phyloP scores from a whole-genome alignment of 2,888 invertebrate species.

The Andrena hattorfiana region DNA sequence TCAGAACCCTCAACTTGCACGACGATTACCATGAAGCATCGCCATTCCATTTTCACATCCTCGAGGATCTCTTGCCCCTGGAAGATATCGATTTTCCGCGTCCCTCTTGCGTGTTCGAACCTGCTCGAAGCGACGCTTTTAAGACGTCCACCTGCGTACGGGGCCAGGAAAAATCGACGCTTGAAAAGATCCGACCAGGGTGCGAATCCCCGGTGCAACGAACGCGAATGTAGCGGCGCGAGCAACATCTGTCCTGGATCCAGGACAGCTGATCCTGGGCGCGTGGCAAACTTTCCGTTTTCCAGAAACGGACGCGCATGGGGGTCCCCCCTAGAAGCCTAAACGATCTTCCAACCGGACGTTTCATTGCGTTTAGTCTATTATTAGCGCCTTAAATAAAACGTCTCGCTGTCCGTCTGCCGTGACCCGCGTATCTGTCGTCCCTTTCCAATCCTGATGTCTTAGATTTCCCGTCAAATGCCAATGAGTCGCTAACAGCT shows the following conservation, averaged over 20 bases:
- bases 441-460: neutral
- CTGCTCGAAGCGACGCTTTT: constrained; percentile 65
- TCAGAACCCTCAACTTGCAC: no score
- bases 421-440: neutral
- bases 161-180: constrained; percentile 75
- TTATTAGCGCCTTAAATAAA: constrained; percentile 68
- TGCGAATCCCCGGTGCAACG: constrained; percentile 61
- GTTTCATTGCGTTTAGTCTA: constrained; percentile 59
- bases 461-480: constrained; percentile 4
- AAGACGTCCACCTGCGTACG: constrained; percentile 76
- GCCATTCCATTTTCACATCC: constrained; percentile 3
- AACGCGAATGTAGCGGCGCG: constrained; percentile 58
- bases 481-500: constrained; percentile 3
- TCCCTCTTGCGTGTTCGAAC: constrained; percentile 65
- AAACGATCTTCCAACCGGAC: constrained; percentile 62
- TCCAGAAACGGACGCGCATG: constrained; percentile 66
- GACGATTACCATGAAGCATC: neutral
- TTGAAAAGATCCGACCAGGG: constrained; percentile 61
- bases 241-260: constrained; percentile 69
- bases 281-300: constrained; percentile 75
- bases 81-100: constrained; percentile 65
- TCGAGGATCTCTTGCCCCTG: constrained; percentile 7
- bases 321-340: constrained; percentile 46
- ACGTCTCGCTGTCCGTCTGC: constrained; percentile 52
- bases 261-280: constrained; percentile 77